phyloP scores from a whole-genome alignment of 1,140 invertebrate species.

The Phthorimaea operculella region DNA sequence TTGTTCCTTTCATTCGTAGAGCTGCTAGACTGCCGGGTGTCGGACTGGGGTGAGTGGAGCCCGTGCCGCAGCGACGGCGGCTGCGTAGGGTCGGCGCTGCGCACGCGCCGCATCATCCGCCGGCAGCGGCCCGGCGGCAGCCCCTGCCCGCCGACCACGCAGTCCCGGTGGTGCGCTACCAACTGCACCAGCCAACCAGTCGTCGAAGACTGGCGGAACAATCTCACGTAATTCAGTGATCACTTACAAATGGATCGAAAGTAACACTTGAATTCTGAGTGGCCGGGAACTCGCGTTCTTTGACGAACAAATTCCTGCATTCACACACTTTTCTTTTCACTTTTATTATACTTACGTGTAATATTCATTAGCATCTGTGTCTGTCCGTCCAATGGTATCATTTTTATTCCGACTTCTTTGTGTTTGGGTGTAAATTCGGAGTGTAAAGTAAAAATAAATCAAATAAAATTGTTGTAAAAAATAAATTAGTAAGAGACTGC shows the following conservation, averaged over 20 bases:
- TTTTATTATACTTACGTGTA: neutral
- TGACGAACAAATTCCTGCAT: neutral
- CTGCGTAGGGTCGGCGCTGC: slow-evolving; percentile 82
- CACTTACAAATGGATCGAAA: too few species aligned
- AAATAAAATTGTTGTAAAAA: slow-evolving; percentile 48
- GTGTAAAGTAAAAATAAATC: slow-evolving; percentile 40
- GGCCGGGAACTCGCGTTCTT: neutral
- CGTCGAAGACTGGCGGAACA: slow-evolving; percentile 51
- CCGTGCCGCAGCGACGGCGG: slow-evolving; percentile 86
- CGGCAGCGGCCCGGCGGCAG: slow-evolving; percentile 80
- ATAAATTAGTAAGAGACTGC: slow-evolving; percentile 53
- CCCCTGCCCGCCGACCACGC: slow-evolving; percentile 81
- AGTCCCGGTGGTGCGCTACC: slow-evolving; percentile 88
- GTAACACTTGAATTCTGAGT: too few species aligned
- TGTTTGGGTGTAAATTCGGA: slow-evolving; percentile 41
- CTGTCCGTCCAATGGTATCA: slow-evolving; percentile 57
- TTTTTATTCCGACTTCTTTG: slow-evolving; percentile 32
- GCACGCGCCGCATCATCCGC: slow-evolving; percentile 79
- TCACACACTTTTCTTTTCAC: slow-evolving; percentile 1
- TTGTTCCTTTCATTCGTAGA: slow-evolving; percentile 21
- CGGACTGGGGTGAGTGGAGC: slow-evolving; percentile 88
- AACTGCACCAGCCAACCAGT: slow-evolving; percentile 38
- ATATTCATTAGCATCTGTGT: slow-evolving; percentile 40
- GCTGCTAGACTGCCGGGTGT: slow-evolving; percentile 82
- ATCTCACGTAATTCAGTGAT: slow-evolving; percentile 44